Evolutionary conservation across 2,888 invertebrate genomes (phyloP).

Genomic region (Charanyca ferruginea): DNA sequence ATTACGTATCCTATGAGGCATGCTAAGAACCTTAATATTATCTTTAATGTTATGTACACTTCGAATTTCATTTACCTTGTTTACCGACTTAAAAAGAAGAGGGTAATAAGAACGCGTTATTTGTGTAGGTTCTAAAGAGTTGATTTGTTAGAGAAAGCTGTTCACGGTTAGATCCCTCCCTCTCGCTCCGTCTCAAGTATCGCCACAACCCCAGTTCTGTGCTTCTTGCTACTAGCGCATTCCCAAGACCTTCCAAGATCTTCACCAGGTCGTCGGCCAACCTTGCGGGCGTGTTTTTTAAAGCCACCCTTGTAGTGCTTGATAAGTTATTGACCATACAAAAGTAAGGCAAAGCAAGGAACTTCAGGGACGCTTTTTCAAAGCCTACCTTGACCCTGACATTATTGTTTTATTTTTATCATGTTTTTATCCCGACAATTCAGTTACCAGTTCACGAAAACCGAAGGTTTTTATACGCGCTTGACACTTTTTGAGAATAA

Average conservation of each 20-base stretch:
- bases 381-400: not conserved
- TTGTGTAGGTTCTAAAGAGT: no score
- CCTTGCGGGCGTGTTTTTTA: no score
- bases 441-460: no score
- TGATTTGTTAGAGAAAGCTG: no score
- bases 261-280: not conserved
- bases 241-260: not conserved
- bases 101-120: no score
- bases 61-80: no score
- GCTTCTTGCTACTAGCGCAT: no score
- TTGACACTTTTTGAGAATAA: not conserved
- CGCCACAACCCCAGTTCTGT: not conserved
- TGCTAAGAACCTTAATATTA: not conserved
- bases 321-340: not conserved
- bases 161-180: no score
- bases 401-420: no score
- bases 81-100: no score
- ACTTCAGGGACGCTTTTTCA: not conserved
- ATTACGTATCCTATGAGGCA: not conserved
- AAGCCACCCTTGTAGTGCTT: not conserved
- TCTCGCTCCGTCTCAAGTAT: not conserved
- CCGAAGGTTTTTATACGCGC: no score
- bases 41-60: no score
- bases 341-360: not conserved
- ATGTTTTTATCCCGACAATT: not conserved